Evolutionary conservation across 2,797 vertebrate genomes (phyloP).

Genomic region (Champsocephalus gunnari): DNA sequence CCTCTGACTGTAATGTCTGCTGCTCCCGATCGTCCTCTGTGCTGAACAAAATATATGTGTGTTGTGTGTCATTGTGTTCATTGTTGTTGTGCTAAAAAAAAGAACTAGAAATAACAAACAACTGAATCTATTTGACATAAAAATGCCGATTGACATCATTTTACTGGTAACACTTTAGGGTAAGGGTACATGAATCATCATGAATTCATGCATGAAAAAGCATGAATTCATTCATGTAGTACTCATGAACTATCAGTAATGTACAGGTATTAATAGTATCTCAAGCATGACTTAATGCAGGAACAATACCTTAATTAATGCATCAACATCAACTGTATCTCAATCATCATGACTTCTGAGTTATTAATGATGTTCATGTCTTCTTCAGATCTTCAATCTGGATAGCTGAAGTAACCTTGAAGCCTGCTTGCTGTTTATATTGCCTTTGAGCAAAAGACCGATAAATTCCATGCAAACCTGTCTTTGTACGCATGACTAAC

Average conservation of each 20-base stretch:
- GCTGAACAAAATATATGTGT: background rate
- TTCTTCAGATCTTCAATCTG: no score
- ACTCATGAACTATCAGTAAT: no score
- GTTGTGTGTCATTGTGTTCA: constrained; percentile 7
- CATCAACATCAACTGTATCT: no score
- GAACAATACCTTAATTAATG: no score
- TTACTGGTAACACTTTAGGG: no score
- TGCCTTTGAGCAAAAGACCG: background rate
- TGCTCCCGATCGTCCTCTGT: constrained; percentile 2
- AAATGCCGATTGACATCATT: background rate
- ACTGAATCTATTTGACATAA: background rate
- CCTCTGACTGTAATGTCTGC: constrained; percentile 19
- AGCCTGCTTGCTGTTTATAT: background rate
- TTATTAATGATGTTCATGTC: no score
- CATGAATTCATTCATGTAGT: no score
- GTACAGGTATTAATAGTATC: no score
- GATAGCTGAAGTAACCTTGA: constrained; percentile 7
- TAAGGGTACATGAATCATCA: no score
- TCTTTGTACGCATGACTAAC: background rate
- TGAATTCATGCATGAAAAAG: no score
- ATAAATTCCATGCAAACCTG: background rate
- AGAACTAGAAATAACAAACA: constrained; percentile 4
- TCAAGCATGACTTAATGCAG: no score
- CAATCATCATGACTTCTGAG: no score
- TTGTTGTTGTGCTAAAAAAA: constrained; percentile 12